Conservation (phyloP, 2,888 invertebrate genomes). For the Mimachlamys varia region DNA sequence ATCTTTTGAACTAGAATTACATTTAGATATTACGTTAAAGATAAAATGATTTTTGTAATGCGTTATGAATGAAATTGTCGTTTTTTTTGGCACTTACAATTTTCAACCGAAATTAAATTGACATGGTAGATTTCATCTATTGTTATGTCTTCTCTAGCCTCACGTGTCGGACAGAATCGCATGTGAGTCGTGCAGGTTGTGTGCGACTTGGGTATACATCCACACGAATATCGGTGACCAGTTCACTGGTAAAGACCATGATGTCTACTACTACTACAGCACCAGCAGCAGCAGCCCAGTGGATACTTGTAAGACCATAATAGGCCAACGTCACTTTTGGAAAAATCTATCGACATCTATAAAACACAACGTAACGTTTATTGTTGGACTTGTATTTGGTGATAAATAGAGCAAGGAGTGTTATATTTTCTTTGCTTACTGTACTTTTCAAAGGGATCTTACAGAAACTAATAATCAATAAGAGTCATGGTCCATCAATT, state of each 20-base stretch:
- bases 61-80: neutral
- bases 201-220: neutral
- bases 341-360: neutral
- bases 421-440: slow-evolving; percentile 8
- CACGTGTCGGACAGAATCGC: neutral
- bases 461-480: neutral
- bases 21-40: neutral
- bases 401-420: neutral
- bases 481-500: slow-evolving; percentile 18
- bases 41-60: slow-evolving; percentile 1
- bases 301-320: neutral
- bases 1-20: slow-evolving; percentile 26
- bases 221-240: neutral
- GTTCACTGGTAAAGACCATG: neutral
- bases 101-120: slow-evolving; percentile 3
- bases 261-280: neutral
- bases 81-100: neutral
- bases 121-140: slow-evolving; percentile 20
- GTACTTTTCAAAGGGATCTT: slow-evolving; percentile 4
- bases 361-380: neutral
- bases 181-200: neutral
- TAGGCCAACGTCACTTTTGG: neutral
- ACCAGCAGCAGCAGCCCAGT: neutral
- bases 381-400: neutral
- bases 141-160: neutral